Conservation (phyloP, 2,797 vertebrate species). For the Crenuchus spilurus region DNA sequence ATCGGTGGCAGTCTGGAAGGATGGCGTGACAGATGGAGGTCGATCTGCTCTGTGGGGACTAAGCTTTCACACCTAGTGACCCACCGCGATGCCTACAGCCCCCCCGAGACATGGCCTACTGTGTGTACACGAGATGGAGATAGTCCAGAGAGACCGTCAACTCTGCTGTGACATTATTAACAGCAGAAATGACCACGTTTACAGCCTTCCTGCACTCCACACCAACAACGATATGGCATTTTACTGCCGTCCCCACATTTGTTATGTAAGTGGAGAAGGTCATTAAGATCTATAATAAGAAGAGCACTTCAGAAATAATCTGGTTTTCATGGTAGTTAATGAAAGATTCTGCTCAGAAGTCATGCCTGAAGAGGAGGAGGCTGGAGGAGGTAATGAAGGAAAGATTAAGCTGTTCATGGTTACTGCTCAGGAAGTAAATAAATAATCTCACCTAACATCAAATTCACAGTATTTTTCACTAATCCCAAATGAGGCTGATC, state of each 20-base stretch:
- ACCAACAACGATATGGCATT: not conserved
- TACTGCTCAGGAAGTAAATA: not conserved
- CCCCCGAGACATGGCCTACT: not conserved
- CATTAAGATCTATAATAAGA: slow-evolving; percentile 39
- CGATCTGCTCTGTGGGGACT: slow-evolving; percentile 13
- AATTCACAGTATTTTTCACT: too few relatives aligned
- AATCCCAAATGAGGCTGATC: too few relatives aligned
- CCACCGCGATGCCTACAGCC: not conserved
- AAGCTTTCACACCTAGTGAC: slow-evolving; percentile 42
- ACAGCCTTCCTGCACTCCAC: not conserved
- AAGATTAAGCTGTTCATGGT: not conserved
- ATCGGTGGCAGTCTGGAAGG: slow-evolving; percentile 17
- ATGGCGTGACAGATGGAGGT: slow-evolving; percentile 44
- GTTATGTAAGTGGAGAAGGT: slow-evolving; percentile 20
- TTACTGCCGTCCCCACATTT: slow-evolving; percentile 9
- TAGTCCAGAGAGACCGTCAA: not conserved
- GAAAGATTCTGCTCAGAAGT: slow-evolving; percentile 13
- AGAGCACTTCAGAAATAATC: slow-evolving; percentile 33
- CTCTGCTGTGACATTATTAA: slow-evolving; percentile 29
- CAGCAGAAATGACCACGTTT: not conserved
- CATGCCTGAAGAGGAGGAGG: not conserved
- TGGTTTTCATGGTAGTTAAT: slow-evolving; percentile 9
- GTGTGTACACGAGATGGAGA: not conserved
- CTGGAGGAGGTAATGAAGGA: not conserved
- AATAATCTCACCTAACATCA: too few relatives aligned